Percentiles rank a stretch among this genome's conserved stretches.
Conservation (phyloP, 92 coral and sea anemone species). For the Bergia sp. region DNA sequence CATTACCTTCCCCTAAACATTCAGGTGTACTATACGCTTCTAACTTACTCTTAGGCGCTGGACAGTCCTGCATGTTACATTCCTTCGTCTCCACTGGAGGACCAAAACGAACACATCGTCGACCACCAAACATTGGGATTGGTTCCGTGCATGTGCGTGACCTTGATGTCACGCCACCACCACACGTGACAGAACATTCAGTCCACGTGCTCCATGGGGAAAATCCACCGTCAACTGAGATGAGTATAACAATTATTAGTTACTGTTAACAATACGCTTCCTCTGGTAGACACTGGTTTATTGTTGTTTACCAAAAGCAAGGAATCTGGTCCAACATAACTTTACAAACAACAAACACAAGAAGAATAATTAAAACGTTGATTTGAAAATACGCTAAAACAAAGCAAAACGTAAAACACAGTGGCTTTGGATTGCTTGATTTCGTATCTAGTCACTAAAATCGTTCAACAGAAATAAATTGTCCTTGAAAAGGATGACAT, state of each 20-base stretch:
- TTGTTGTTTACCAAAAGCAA: neutral
- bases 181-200: slow-evolving; percentile 82
- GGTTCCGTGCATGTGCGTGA: slow-evolving; percentile 88
- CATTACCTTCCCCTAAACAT: slow-evolving; percentile 39
- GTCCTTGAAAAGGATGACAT: too few species aligned
- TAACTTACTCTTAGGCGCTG: slow-evolving; percentile 67
- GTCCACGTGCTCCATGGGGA: slow-evolving; percentile 89
- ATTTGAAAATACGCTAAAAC: too few species aligned
- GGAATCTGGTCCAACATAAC: neutral
- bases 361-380: neutral
- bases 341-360: neutral
- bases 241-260: neutral
- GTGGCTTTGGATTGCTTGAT: too few species aligned
- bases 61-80: slow-evolving; percentile 81
- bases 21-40: neutral
- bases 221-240: slow-evolving; percentile 86
- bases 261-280: neutral
- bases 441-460: too few species aligned
- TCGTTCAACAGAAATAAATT: too few species aligned
- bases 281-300: neutral
- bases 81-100: slow-evolving; percentile 81
- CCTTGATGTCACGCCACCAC: slow-evolving; percentile 82
- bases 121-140: slow-evolving; percentile 89
- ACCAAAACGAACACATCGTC: slow-evolving; percentile 75
- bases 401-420: too few species aligned